Conservation (phyloP, 2,113 vertebrate species). For the Melanocharis versteri region DNA sequence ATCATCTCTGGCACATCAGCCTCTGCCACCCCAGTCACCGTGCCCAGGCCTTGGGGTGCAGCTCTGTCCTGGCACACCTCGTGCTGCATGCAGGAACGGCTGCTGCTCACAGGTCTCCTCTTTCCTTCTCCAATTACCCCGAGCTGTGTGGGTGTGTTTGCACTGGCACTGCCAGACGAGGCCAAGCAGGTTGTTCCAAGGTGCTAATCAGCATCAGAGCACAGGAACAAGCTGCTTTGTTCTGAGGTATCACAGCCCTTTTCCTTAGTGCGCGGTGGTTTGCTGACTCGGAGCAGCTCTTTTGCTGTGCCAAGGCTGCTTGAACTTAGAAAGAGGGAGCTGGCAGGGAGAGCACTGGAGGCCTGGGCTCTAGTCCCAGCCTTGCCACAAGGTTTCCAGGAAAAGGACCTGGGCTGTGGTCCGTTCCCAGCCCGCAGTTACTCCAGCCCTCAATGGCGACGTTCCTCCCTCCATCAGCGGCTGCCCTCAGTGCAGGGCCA, state of each 20-base stretch:
- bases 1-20: rapidly evolving
- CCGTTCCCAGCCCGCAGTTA: neutral
- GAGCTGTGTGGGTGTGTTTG: neutral
- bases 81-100: rapidly evolving
- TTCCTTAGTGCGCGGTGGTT: rapidly evolving
- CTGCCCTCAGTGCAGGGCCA: neutral
- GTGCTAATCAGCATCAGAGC: neutral
- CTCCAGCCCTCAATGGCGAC: rapidly evolving
- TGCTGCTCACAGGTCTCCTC: neutral
- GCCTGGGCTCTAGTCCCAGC: neutral
- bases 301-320: neutral
- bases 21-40: rapidly evolving
- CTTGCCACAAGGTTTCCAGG: conserved; percentile 28
- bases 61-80: neutral
- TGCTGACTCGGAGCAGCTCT: neutral
- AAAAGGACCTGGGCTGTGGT: neutral
- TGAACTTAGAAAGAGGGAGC: neutral
- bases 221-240: neutral
- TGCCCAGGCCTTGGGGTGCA: neutral
- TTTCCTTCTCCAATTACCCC: neutral
- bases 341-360: neutral
- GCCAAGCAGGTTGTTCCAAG: neutral
- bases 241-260: rapidly evolving
- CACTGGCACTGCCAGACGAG: rapidly evolving
- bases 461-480: neutral